phyloP scores from a whole-genome alignment of 2,797 vertebrate species.

The Paratrypauchen microcephalus region DNA sequence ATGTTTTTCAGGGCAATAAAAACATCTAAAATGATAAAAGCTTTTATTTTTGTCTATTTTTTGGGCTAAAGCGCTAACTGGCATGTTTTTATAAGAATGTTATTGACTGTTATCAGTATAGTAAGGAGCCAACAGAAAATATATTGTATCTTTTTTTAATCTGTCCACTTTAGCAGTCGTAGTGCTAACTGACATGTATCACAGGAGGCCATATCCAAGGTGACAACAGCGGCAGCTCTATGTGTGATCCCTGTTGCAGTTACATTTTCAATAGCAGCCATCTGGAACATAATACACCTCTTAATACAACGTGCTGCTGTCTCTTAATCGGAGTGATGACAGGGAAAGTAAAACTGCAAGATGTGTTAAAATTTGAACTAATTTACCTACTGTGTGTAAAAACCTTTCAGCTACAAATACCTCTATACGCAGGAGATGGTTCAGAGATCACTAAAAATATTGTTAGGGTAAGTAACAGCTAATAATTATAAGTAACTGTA shows the following conservation, averaged over 20 bases:
- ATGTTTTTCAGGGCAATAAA: too few species aligned
- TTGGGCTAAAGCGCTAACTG: too few species aligned
- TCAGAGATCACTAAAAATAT: neutral
- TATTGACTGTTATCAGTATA: too few species aligned
- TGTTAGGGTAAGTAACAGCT: neutral
- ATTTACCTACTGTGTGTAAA: neutral
- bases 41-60: too few species aligned
- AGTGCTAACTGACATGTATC: constrained; percentile 28
- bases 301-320: neutral
- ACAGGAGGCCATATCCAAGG: constrained; percentile 24
- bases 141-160: too few species aligned
- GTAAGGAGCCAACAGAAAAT: too few species aligned
- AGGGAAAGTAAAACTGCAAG: neutral
- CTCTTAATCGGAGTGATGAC: constrained; percentile 17
- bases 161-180: neutral
- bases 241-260: constrained; percentile 27
- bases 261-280: constrained; percentile 17
- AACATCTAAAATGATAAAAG: too few species aligned
- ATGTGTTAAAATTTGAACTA: neutral
- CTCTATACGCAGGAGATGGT: too few species aligned
- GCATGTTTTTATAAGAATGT: too few species aligned
- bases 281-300: constrained; percentile 24
- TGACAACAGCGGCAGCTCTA: constrained; percentile 22
- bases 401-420: neutral
- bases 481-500: neutral